These are phyloP conservation scores for Eulemur rufifrons DNA, from an alignment of 2,113 vertebrate genomes.

Conservation along the genomic window DNA sequence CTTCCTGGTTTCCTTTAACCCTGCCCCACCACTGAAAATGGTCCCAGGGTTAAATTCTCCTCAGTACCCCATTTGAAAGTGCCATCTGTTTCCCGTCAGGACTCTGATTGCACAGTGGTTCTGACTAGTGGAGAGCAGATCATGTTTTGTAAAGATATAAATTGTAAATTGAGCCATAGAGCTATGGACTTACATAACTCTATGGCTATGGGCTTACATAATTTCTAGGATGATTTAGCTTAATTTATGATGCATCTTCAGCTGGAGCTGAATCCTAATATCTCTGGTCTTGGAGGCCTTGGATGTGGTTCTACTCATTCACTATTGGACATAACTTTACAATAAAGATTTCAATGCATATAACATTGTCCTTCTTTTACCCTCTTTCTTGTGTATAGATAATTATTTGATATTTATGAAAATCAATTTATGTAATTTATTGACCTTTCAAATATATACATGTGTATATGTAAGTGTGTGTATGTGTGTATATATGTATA, in stretches of 20 bases:
- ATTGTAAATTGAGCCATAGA: neutral
- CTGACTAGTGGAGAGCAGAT: neutral
- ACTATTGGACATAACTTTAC: neutral
- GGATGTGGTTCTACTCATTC: neutral
- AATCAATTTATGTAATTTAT: neutral
- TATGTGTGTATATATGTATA: neutral
- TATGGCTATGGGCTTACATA: neutral
- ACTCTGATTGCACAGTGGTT: neutral
- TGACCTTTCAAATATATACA: neutral
- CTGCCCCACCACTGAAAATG: neutral
- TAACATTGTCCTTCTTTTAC: neutral
- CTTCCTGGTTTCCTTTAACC: neutral
- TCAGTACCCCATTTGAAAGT: neutral
- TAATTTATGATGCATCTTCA: neutral
- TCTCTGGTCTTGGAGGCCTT: neutral
- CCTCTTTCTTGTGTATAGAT: neutral
- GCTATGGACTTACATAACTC: neutral
- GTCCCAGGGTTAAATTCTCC: neutral
- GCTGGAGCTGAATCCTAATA: neutral
- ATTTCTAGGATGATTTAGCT: neutral
- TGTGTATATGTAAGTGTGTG: neutral
- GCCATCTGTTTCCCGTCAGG: neutral
- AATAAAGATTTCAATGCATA: neutral
- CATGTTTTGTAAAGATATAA: slow-evolving; percentile 26
- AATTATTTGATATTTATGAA: neutral